Conservation (phyloP, 1,140 invertebrate species). For the Octopus bimaculoides region DNA sequence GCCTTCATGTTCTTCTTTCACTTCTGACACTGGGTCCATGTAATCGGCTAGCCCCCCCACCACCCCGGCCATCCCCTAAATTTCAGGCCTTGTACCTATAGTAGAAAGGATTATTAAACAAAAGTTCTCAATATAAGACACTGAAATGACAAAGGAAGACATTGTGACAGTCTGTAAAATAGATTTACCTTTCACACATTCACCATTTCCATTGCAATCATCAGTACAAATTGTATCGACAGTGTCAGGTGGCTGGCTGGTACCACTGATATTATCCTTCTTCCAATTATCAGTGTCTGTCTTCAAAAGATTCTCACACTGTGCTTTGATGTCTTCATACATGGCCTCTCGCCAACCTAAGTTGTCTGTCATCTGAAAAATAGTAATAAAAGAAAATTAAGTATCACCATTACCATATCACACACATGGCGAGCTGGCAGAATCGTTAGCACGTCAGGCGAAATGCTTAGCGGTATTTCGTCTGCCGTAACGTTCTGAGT, state of each 20-base stretch:
- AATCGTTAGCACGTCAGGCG: too few relatives aligned
- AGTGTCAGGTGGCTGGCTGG: slow-evolving; percentile 23
- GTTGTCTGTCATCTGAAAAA: slow-evolving; percentile 26
- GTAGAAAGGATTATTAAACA: too few relatives aligned
- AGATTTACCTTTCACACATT: slow-evolving; percentile 21
- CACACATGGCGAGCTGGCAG: too few relatives aligned
- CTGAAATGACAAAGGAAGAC: background rate
- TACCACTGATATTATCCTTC: slow-evolving; percentile 14
- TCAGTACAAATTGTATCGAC: slow-evolving; percentile 26
- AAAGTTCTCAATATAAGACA: background rate
- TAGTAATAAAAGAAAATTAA: background rate
- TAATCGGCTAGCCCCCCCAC: too few relatives aligned
- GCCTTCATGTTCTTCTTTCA: too few relatives aligned
- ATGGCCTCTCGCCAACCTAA: slow-evolving; percentile 26
- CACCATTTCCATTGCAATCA: slow-evolving; percentile 33
- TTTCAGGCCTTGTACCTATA: too few relatives aligned
- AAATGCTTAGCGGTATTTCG: too few relatives aligned
- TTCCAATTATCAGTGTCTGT: slow-evolving; percentile 25
- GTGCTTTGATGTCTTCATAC: slow-evolving; percentile 21
- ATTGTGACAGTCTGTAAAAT: background rate
- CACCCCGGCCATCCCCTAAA: too few relatives aligned
- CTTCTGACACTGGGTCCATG: too few relatives aligned
- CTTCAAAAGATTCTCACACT: slow-evolving; percentile 25
- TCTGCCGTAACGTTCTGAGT: too few relatives aligned
- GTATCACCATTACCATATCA: background rate